A percentile compares a stretch with the other conserved stretches of the same genome.
These are phyloP conservation scores for Callaeas wilsoni DNA, from an alignment of 2,113 vertebrate genomes.

Conservation along the genomic window DNA sequence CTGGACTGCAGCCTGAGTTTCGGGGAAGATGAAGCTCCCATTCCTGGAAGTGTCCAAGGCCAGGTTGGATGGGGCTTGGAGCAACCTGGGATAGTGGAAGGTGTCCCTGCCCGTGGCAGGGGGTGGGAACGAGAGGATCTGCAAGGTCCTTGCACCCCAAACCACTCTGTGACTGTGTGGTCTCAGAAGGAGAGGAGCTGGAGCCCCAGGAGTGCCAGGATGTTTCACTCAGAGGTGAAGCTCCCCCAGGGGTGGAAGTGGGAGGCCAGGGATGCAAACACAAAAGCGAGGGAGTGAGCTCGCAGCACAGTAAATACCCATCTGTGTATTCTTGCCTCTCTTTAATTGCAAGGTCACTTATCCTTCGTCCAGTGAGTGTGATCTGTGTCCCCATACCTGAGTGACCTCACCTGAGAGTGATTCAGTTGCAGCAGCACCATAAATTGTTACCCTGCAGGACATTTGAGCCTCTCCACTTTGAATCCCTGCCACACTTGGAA, in stretches of 20 bases:
- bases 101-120: not conserved
- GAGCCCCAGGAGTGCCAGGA: not conserved
- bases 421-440: not conserved
- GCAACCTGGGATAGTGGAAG: not conserved
- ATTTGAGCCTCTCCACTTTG: not conserved
- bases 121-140: rapidly evolving
- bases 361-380: not conserved
- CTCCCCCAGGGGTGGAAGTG: not conserved
- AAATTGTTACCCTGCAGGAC: not conserved
- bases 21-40: not conserved
- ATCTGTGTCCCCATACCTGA: not conserved
- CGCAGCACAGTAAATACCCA: not conserved
- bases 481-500: not conserved
- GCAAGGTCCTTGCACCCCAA: not conserved
- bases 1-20: not conserved
- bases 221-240: not conserved
- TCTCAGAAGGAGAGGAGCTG: not conserved
- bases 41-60: not conserved
- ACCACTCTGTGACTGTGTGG: not conserved
- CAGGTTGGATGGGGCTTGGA: rapidly evolving
- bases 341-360: not conserved
- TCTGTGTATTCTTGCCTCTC: not conserved
- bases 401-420: not conserved
- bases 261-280: not conserved
- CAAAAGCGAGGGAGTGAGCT: not conserved